Evolutionary conservation across 2,797 vertebrate genomes (phyloP), one percentile per base, ranked within the genome.

Genomic region (Telmatherina bonti): DNA sequence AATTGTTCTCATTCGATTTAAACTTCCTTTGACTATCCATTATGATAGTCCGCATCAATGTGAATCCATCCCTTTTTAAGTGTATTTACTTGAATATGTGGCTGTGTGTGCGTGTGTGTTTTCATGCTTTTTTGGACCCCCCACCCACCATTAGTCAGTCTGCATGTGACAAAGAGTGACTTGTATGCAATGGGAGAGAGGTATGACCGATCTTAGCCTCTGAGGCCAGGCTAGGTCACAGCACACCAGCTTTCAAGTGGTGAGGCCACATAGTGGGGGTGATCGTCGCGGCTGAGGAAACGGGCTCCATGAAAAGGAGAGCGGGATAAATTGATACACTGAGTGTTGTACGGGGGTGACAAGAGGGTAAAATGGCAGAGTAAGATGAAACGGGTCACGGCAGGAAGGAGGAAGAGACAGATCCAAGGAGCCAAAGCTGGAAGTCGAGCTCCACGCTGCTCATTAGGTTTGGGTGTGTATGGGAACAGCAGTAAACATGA

Each of bases 401-500:
- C 30, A 62, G 66, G 58, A 67, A 49, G 72, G 62, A 69, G 63
- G 63, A 70, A 74, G 62, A 83, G 60, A 38, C 57, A 0, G 62
- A 71, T 65, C 47, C 15, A 67, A 70, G 69, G 56, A 75, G 55
- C 24, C 59, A 75, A 22, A 64, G 71, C 75, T 66, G 66, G 66
- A 78, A 68, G 80, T 69, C 27, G 1, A 72, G 74, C 62, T 74
- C 73, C 75, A 73, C 57, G 81, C 85, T 80, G 82, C 85, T 88
- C 83, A 84, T 91, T 92, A 92, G 75, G 84, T 90, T 85, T 92
- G 93, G 92, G 93, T 91, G 92, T 94, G 91, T 94, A 84, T 93
- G 90, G 92, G 93, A 94, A 93, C 86, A 71, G 85, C 85, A 79
- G 88, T 91, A 93, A 93, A 94, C 92, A 93, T 91, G 87, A 91